These are phyloP conservation scores for Geococcyx californianus DNA, from an alignment of 2,113 vertebrate genomes.

Conservation along the genomic window DNA sequence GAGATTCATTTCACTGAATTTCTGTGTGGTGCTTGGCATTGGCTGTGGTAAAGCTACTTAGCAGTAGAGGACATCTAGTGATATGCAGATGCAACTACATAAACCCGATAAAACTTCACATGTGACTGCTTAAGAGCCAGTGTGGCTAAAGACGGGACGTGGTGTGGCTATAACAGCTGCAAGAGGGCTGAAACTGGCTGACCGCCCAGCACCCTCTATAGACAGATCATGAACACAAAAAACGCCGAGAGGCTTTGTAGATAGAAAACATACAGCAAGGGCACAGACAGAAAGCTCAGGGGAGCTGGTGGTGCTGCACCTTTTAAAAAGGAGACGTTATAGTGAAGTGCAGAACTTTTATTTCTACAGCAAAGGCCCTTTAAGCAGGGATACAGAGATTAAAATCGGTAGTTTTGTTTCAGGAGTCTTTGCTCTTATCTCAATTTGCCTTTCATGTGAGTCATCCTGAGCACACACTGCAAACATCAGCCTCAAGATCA, in stretches of 20 bases:
- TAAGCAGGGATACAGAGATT: neutral
- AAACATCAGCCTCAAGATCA: conserved; percentile 13
- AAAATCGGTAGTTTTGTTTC: neutral
- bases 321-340: neutral
- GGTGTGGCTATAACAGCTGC: neutral
- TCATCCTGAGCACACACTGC: neutral
- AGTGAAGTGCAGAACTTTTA: neutral
- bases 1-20: neutral
- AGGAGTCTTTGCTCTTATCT: conserved; percentile 27
- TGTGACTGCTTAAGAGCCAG: neutral
- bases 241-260: neutral
- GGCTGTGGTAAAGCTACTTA: neutral
- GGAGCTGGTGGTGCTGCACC: neutral
- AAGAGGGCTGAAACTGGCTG: neutral
- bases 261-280: neutral
- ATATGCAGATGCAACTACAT: conserved; percentile 31
- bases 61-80: conserved; percentile 62
- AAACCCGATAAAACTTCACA: neutral
- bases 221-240: neutral
- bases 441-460: conserved; percentile 25
- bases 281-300: neutral
- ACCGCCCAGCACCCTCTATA: neutral
- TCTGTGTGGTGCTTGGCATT: neutral
- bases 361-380: neutral
- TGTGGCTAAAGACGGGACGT: fast-evolving